Evolutionary conservation across 2,888 invertebrate species (phyloP).

Genomic region (Autographa pulchrina): DNA sequence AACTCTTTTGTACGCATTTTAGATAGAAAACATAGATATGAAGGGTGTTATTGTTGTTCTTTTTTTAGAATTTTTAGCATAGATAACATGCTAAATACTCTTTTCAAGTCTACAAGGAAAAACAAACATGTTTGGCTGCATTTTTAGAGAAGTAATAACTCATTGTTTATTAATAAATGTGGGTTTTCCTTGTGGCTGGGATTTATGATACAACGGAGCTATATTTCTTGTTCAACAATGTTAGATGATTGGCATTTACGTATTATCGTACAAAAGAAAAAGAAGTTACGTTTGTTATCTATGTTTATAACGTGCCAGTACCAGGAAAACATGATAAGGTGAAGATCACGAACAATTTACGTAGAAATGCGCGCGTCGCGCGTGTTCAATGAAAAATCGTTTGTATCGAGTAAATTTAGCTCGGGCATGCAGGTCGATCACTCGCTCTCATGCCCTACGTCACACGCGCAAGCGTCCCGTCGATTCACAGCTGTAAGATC

Average conservation of each 20-base stretch:
- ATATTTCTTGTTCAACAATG: neutral
- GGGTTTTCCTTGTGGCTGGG: conserved; percentile 28
- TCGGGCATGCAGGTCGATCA: conserved; percentile 82
- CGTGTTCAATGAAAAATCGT: conserved; percentile 65
- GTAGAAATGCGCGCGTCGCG: conserved; percentile 55
- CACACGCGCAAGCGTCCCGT: conserved; percentile 82
- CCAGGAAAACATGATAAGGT: conserved; percentile 57
- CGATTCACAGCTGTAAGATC: conserved; percentile 81
- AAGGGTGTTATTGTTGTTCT: neutral
- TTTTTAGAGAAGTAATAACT: conserved; percentile 3
- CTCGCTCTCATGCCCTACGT: conserved; percentile 74
- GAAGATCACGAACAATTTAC: conserved; percentile 60
- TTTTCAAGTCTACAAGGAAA: conserved; percentile 36
- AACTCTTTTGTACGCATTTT: neutral
- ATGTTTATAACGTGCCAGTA: conserved; percentile 41
- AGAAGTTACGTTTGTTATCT: conserved; percentile 46
- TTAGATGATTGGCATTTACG: conserved; percentile 7
- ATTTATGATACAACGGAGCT: neutral
- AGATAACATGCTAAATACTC: neutral
- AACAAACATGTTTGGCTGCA: conserved; percentile 6
- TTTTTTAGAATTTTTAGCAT: neutral
- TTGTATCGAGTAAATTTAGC: conserved; percentile 78
- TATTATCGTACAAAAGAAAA: conserved; percentile 21
- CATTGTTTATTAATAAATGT: conserved; percentile 3
- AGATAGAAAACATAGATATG: neutral